These are phyloP conservation scores for Heliconius nattereri DNA, from an alignment of 1,140 invertebrate genomes.

Conservation along the genomic window DNA sequence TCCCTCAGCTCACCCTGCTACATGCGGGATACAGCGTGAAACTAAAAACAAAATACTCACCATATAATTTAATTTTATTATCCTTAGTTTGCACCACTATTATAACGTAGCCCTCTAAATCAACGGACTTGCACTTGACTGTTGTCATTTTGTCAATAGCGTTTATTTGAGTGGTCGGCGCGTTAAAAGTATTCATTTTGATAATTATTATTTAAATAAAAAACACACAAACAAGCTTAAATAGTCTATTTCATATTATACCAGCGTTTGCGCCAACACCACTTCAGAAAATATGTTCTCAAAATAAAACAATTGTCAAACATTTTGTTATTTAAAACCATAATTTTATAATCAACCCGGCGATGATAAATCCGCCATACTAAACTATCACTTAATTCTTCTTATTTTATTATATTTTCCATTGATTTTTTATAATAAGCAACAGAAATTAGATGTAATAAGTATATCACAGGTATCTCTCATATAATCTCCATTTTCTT, in stretches of 20 bases:
- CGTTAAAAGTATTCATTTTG: slow-evolving; percentile 77
- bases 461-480: slow-evolving; percentile 8
- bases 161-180: slow-evolving; percentile 74
- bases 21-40: not conserved
- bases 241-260: slow-evolving; percentile 30
- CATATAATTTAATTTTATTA: slow-evolving; percentile 96
- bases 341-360: slow-evolving; percentile 58
- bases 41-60: slow-evolving; percentile 83
- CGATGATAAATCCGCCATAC: slow-evolving; percentile 61
- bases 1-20: not conserved
- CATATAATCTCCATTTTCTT: slow-evolving; percentile 11
- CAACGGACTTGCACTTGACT: slow-evolving; percentile 85
- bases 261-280: slow-evolving; percentile 76
- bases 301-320: slow-evolving; percentile 56
- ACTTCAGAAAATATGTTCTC: slow-evolving; percentile 61
- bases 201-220: slow-evolving; percentile 40
- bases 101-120: slow-evolving; percentile 97
- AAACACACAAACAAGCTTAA: slow-evolving; percentile 31
- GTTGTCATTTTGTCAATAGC: slow-evolving; percentile 78
- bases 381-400: slow-evolving; percentile 18
- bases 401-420: not conserved
- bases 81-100: slow-evolving; percentile 96
- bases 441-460: too few species aligned
- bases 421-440: too few species aligned
- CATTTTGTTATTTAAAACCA: slow-evolving; percentile 47